These are phyloP conservation scores for Percina caprodes DNA, from an alignment of 2,113 vertebrate species.

Conservation along the genomic window DNA sequence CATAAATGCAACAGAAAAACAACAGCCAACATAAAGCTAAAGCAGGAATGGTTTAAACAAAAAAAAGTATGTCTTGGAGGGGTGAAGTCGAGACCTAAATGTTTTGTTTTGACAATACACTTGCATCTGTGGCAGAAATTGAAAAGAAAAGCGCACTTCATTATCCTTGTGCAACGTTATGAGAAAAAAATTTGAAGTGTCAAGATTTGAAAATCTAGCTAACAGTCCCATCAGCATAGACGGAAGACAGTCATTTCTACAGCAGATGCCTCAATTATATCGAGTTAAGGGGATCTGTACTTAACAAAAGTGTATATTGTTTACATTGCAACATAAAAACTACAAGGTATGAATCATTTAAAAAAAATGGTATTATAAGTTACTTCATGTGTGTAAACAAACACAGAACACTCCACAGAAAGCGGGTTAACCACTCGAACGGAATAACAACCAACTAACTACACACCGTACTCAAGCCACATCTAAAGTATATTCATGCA, in stretches of 20 bases:
- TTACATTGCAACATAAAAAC: neutral
- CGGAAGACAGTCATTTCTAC: neutral
- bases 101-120: too few species aligned
- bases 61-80: neutral
- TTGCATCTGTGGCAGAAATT: neutral
- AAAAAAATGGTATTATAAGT: neutral
- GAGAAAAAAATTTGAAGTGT: neutral
- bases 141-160: neutral
- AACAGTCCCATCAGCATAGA: neutral
- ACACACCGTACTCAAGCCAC: neutral
- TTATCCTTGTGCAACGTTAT: neutral
- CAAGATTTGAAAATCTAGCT: neutral
- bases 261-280: neutral
- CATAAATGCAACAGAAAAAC: neutral
- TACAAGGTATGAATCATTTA: neutral
- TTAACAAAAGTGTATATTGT: neutral
- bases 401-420: conserved; percentile 26
- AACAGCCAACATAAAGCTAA: neutral
- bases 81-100: neutral
- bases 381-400: conserved; percentile 58
- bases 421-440: conserved; percentile 49
- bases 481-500: neutral
- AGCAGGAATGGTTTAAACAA: neutral
- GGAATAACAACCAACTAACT: conserved; percentile 16
- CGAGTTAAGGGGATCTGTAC: neutral